A percentile compares a stretch with the other conserved stretches of the same genome.
phyloP scores from a whole-genome alignment of 2,113 vertebrate species.

The Butastur rufipennis region DNA sequence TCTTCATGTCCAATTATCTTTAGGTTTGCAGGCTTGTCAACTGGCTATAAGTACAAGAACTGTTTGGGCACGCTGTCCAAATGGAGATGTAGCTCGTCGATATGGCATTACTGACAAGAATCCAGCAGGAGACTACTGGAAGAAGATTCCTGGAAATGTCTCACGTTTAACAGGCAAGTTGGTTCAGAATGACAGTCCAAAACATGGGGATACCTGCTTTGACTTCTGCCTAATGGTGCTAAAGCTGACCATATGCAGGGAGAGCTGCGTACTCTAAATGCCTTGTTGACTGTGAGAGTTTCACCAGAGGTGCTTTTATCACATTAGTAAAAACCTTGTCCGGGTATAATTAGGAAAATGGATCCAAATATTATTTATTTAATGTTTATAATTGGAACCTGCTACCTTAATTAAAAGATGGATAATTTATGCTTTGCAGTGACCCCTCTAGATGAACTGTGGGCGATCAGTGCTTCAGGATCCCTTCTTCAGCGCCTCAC shows the following conservation, averaged over 20 bases:
- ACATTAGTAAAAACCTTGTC: neutral
- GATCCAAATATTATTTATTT: neutral
- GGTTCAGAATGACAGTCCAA: neutral
- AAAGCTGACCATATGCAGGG: neutral
- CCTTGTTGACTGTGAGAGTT: neutral
- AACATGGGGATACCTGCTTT: neutral
- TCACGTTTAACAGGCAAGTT: constrained; percentile 84
- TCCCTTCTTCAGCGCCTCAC: constrained; percentile 89
- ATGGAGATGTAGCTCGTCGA: constrained; percentile 89
- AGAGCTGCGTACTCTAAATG: neutral
- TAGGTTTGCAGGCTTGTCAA: constrained; percentile 89
- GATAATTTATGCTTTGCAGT: constrained; percentile 71
- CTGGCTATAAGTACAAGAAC: constrained; percentile 86
- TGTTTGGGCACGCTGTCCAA: constrained; percentile 90
- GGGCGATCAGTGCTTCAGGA: constrained; percentile 84
- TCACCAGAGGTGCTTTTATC: neutral
- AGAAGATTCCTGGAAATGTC: constrained; percentile 87
- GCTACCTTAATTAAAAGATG: neutral
- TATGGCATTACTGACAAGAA: constrained; percentile 90
- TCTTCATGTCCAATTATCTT: neutral
- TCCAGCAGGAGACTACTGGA: constrained; percentile 97
- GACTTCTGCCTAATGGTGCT: neutral
- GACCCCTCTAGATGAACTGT: constrained; percentile 88
- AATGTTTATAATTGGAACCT: neutral
- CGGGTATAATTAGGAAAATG: neutral